A percentile compares a stretch with the other conserved stretches of the same genome.
Evolutionary conservation across 2,113 vertebrate species (phyloP).

Genomic region (Pithys albifrons): DNA sequence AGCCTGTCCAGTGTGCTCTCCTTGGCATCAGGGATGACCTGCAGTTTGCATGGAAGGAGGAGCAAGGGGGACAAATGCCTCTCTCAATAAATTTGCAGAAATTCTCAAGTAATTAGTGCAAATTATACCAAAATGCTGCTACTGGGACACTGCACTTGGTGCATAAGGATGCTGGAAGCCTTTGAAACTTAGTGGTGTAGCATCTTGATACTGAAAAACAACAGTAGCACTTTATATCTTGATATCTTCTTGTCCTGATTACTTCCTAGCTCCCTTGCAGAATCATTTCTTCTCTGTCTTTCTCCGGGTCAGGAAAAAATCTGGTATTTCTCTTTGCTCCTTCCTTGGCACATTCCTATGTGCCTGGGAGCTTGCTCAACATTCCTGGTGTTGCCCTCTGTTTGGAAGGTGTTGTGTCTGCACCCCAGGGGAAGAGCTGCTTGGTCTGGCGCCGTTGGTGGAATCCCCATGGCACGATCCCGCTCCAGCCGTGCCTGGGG

Average conservation of each 20-base stretch:
- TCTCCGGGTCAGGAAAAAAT: neutral
- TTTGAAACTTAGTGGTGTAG: neutral
- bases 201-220: neutral
- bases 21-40: neutral
- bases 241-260: neutral
- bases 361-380: neutral
- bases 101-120: neutral
- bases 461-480: neutral
- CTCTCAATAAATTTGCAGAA: neutral
- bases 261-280: neutral
- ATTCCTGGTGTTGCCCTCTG: neutral
- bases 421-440: neutral
- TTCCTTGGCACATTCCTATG: neutral
- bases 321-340: neutral
- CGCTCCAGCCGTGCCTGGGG: accelerated
- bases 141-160: neutral
- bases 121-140: neutral
- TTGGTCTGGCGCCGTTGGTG: accelerated
- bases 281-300: neutral
- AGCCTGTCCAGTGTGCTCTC: neutral
- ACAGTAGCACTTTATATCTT: neutral
- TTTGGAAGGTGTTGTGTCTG: neutral
- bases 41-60: neutral
- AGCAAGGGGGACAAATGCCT: neutral
- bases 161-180: neutral